Evolutionary conservation across 2,888 invertebrate species (phyloP).

Genomic region (Perdita meconis): DNA sequence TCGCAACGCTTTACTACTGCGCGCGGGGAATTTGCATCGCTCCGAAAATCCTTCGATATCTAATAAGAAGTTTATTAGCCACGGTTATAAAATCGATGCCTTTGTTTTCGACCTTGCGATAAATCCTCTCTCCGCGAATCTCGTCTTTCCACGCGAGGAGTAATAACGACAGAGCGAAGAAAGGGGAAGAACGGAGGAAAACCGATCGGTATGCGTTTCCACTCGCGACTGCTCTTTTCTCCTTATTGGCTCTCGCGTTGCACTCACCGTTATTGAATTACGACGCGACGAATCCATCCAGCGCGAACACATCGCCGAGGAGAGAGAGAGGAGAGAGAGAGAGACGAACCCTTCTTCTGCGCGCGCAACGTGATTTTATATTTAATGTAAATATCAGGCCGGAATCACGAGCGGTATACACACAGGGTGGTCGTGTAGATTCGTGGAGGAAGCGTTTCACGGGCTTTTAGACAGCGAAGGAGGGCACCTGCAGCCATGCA

Average conservation of each 20-base stretch:
- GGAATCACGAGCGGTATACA: slow-evolving; percentile 7
- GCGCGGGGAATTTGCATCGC: no score
- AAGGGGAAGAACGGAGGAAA: background rate
- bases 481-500: slow-evolving; percentile 61
- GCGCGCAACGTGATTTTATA: slow-evolving; percentile 51
- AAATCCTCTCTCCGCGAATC: background rate
- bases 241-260: slow-evolving; percentile 56
- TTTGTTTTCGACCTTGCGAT: background rate
- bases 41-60: no score
- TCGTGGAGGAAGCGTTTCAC: slow-evolving; percentile 46
- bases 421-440: slow-evolving; percentile 12
- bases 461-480: slow-evolving; percentile 59
- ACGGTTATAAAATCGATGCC: no score
- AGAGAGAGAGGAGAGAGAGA: slow-evolving; percentile 4
- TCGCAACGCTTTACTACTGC: background rate
- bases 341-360: slow-evolving; percentile 38
- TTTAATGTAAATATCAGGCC: slow-evolving; percentile 59
- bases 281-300: slow-evolving; percentile 51
- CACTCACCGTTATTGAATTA: slow-evolving; percentile 54
- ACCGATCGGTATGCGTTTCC: slow-evolving; percentile 44
- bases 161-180: background rate
- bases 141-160: slow-evolving; percentile 8
- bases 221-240: slow-evolving; percentile 25
- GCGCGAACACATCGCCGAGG: slow-evolving; percentile 3
- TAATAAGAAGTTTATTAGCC: no score